Percentiles rank a stretch among this genome's conserved stretches.
Evolutionary conservation across 2,113 vertebrate species (phyloP).

Genomic region (Centropus unirufus): DNA sequence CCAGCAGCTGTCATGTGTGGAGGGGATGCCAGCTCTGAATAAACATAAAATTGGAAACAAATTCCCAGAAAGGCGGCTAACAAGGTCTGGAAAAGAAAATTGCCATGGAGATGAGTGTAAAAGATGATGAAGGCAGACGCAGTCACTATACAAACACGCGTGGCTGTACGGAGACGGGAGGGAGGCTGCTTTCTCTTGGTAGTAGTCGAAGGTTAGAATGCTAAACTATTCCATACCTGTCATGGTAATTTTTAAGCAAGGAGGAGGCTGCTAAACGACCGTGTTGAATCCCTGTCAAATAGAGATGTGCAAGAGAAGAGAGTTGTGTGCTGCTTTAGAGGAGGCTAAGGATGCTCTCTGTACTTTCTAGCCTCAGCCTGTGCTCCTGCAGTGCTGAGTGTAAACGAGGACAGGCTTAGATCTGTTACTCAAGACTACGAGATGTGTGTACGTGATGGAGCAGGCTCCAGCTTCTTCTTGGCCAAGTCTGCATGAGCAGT

Average conservation of each 20-base stretch:
- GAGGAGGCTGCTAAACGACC: background rate
- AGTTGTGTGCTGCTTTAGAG: background rate
- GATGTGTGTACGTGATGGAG: background rate
- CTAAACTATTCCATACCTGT: background rate
- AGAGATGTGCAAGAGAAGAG: background rate
- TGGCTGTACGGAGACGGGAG: background rate
- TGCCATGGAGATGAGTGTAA: conserved; percentile 21
- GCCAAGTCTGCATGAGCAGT: background rate
- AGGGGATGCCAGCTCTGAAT: background rate
- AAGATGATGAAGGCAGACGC: conserved; percentile 18
- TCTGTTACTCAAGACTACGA: accelerated
- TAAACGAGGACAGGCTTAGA: background rate
- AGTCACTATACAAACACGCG: background rate
- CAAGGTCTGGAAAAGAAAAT: background rate
- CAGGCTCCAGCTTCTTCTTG: background rate
- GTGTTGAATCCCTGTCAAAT: background rate
- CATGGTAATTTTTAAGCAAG: background rate
- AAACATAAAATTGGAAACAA: background rate
- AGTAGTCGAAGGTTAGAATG: background rate
- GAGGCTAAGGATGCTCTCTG: background rate
- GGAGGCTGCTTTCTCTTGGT: background rate
- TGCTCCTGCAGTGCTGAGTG: background rate
- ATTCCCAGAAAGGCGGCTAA: conserved; percentile 29
- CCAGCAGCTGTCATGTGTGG: background rate
- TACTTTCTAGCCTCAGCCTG: accelerated